Conservation (phyloP, 1,140 invertebrate genomes). For the Listronotus bonariensis region DNA sequence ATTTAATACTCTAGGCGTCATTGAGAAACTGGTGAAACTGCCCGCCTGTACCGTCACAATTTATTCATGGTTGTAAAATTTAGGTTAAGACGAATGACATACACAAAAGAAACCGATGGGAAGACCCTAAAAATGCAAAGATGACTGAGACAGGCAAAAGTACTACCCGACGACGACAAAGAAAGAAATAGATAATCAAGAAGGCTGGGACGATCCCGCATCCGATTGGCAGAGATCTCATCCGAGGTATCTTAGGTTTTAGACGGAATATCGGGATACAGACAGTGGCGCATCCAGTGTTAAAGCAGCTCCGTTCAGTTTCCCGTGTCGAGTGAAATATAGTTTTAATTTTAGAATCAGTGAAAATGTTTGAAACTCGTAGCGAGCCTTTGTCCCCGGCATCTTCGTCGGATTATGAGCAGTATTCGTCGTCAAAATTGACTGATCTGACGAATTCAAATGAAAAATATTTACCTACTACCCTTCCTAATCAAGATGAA, state of each 20-base stretch:
- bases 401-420: conserved; percentile 42
- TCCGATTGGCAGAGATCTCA: conserved; percentile 39
- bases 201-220: conserved; percentile 26
- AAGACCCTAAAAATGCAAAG: conserved; percentile 26
- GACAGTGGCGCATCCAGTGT: conserved; percentile 33
- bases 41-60: too few relatives aligned
- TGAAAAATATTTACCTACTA: conserved; percentile 49
- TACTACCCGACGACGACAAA: conserved; percentile 6
- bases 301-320: conserved; percentile 11
- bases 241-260: conserved; percentile 41
- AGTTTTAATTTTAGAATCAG: conserved; percentile 25
- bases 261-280: conserved; percentile 27
- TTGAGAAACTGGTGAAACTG: too few relatives aligned
- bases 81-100: background rate
- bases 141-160: background rate
- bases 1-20: too few relatives aligned
- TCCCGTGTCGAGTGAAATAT: conserved; percentile 29
- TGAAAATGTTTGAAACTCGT: conserved; percentile 47
- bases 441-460: conserved; percentile 53
- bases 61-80: too few relatives aligned
- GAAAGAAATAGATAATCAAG: conserved; percentile 23
- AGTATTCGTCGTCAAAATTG: conserved; percentile 43
- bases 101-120: conserved; percentile 6
- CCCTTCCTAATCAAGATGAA: conserved; percentile 37
- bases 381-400: conserved; percentile 45